Evolutionary conservation across 2,888 invertebrate genomes (phyloP).

Genomic region (Chrysolina americana): DNA sequence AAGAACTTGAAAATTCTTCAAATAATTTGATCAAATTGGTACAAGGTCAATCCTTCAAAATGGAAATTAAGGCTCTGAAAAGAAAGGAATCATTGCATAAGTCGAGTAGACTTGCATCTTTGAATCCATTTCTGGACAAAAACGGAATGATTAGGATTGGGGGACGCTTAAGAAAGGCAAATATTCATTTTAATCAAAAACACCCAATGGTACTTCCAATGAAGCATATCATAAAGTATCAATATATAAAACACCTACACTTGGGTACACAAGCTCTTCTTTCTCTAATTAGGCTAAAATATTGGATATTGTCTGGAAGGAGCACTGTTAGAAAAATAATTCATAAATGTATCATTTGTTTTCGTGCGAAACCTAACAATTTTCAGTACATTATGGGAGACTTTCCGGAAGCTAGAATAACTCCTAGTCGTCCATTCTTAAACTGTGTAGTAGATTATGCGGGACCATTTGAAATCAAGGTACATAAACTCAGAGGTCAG

Average conservation of each 20-base stretch:
- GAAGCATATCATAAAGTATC: constrained; percentile 25
- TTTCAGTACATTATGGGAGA: constrained; percentile 24
- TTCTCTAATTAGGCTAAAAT: constrained; percentile 38
- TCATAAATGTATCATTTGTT: constrained; percentile 31
- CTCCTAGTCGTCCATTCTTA: constrained; percentile 9
- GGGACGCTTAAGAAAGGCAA: constrained; percentile 49
- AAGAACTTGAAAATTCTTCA: neutral
- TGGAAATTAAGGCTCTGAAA: neutral
- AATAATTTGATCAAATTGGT: neutral
- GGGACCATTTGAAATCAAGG: constrained; percentile 29
- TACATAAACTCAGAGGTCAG: neutral
- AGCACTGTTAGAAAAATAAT: constrained; percentile 26
- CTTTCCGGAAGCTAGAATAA: constrained; percentile 20
- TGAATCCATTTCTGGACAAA: constrained; percentile 37
- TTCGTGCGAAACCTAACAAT: neutral
- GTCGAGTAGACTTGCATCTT: constrained; percentile 17
- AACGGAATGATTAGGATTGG: constrained; percentile 55
- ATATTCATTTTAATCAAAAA: no score
- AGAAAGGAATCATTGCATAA: neutral
- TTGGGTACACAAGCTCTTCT: constrained; percentile 34
- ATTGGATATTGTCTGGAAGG: constrained; percentile 34
- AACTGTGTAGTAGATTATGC: constrained; percentile 26
- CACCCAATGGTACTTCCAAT: no score
- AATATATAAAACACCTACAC: constrained; percentile 31
- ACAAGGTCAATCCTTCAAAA: neutral